A percentile compares a stretch with the other conserved stretches of the same genome.
Evolutionary conservation across 1,140 invertebrate species (phyloP).

Genomic region (Calycopis cecrops): DNA sequence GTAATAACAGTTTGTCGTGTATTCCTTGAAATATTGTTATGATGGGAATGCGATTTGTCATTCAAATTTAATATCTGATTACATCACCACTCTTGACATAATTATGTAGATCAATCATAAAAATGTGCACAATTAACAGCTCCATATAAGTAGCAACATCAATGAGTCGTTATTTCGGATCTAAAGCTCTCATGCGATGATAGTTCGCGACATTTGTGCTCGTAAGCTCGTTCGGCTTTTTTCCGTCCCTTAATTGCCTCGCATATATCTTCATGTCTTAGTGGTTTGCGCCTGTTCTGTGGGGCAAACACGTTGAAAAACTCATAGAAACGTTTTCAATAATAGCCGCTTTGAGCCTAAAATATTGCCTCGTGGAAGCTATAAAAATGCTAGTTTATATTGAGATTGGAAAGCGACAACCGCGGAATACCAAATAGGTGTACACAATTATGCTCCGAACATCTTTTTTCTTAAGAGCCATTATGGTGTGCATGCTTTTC

Average conservation of each 20-base stretch:
- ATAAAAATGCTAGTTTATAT: conserved; percentile 56
- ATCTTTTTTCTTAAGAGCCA: conserved; percentile 8
- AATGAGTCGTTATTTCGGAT: conserved; percentile 52
- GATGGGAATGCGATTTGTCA: not conserved
- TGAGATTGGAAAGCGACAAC: conserved; percentile 22
- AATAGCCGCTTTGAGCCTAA: conserved; percentile 48
- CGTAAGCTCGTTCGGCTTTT: conserved; percentile 40
- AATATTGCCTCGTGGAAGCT: conserved; percentile 50
- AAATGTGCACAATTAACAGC: conserved; percentile 24
- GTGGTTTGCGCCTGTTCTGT: conserved; percentile 37
- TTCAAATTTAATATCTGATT: not conserved
- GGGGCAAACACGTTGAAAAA: conserved; percentile 43
- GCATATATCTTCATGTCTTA: conserved; percentile 57
- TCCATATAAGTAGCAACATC: conserved; percentile 30
- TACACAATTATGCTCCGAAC: conserved; percentile 14
- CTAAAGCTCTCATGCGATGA: conserved; percentile 54
- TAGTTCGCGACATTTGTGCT: conserved; percentile 51
- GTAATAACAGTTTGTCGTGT: no score
- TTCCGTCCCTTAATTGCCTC: conserved; percentile 59
- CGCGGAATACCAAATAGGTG: conserved; percentile 2
- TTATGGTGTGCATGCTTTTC: conserved; percentile 15
- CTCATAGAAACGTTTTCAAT: conserved; percentile 42
- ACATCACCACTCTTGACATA: conserved; percentile 8
- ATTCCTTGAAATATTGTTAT: no score
- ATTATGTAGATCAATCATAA: conserved; percentile 3